These are phyloP conservation scores for Lytechinus variegatus DNA, from an alignment of 35 echinoderm and acorn worm genomes.

Conservation along the genomic window DNA sequence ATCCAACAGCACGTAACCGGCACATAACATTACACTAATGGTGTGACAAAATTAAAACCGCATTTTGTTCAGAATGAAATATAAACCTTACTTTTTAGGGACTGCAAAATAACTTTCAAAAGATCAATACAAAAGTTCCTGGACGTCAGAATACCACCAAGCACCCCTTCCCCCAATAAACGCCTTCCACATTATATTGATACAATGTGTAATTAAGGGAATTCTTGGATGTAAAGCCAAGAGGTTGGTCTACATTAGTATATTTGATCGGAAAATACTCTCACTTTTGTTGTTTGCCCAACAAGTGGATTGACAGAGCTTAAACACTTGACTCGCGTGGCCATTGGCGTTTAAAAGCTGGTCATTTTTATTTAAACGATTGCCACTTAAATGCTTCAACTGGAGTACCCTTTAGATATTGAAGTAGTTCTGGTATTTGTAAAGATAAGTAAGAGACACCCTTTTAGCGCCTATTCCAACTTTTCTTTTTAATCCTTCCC, in stretches of 20 bases:
- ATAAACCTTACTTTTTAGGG: neutral
- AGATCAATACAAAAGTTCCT: neutral
- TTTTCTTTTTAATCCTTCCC: neutral
- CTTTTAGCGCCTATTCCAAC: neutral
- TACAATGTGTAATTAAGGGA: neutral
- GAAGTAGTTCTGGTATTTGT: neutral
- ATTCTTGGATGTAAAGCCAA: neutral
- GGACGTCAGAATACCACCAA: neutral
- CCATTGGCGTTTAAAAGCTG: neutral
- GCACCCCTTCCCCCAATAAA: neutral
- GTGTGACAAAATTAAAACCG: neutral
- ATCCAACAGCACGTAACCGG: too few species aligned
- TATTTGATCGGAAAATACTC: slow-evolving; percentile 8
- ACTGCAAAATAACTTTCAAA: neutral
- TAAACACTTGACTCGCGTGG: neutral
- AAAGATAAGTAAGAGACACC: neutral
- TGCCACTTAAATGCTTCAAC: neutral
- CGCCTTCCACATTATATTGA: neutral
- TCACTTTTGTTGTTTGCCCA: neutral
- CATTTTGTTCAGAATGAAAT: neutral
- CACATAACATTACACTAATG: neutral
- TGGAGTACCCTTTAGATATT: neutral
- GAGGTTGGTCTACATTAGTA: neutral
- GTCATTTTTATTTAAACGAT: slow-evolving; percentile 2
- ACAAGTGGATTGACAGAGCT: neutral